Conservation (phyloP, 2,797 vertebrate species). For the Syndactyla subalaris region DNA sequence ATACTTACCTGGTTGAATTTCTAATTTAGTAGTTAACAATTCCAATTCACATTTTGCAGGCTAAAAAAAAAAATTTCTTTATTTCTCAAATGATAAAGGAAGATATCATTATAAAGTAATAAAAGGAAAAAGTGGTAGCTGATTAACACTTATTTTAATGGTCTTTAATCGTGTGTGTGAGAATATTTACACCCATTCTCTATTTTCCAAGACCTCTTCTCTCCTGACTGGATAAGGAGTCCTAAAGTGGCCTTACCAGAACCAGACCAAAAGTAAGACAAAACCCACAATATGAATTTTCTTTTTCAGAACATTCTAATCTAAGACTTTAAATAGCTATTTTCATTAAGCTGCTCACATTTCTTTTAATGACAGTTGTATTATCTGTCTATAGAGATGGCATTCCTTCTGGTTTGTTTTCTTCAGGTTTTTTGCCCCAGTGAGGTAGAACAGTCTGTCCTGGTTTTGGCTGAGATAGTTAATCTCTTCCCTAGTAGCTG, state of each 20-base stretch:
- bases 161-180: not conserved
- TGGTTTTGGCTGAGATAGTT: not conserved
- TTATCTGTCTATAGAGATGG: not conserved
- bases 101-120: not conserved
- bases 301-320: not conserved
- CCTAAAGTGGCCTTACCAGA: not conserved
- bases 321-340: not conserved
- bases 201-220: not conserved
- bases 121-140: not conserved
- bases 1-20: not conserved
- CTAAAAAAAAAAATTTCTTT: not conserved
- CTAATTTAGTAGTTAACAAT: not conserved
- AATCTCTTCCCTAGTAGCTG: not conserved
- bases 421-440: accelerated
- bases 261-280: not conserved
- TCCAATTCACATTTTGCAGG: not conserved
- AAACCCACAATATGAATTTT: not conserved
- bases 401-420: not conserved
- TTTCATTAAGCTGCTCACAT: not conserved
- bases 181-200: not conserved
- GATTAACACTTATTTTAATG: not conserved
- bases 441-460: not conserved
- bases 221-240: not conserved
- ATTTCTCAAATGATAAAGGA: not conserved
- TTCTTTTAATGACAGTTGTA: not conserved